Percentiles rank a stretch among this genome's conserved stretches.
These are phyloP conservation scores for Sebastes variabilis DNA, from an alignment of 2,797 vertebrate species.

Conservation along the genomic window DNA sequence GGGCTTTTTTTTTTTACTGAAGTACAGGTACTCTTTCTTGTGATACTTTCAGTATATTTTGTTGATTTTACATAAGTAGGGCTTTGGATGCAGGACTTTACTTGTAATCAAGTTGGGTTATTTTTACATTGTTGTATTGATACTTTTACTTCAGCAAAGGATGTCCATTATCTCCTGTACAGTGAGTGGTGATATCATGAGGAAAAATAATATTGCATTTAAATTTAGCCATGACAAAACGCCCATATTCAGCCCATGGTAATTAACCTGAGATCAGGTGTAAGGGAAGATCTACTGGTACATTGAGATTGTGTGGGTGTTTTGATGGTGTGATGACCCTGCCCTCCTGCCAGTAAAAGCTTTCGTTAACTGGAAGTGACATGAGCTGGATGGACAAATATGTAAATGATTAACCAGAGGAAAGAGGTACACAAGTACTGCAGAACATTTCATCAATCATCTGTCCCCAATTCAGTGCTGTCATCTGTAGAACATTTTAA, in stretches of 20 bases:
- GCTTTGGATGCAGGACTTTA: no score
- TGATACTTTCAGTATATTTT: no score
- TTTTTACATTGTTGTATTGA: not conserved
- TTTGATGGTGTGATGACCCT: not conserved
- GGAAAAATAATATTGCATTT: not conserved
- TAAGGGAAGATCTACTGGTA: not conserved
- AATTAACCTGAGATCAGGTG: not conserved
- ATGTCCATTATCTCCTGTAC: not conserved
- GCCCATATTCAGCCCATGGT: not conserved
- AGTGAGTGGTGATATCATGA: not conserved
- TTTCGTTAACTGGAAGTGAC: not conserved
- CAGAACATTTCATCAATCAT: not conserved
- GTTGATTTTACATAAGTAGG: no score
- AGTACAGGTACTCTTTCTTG: no score
- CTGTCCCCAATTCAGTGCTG: not conserved
- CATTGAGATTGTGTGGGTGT: rapidly evolving
- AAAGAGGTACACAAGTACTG: not conserved
- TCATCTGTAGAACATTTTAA: not conserved
- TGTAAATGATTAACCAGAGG: not conserved
- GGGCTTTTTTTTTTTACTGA: not conserved
- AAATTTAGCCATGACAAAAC: not conserved
- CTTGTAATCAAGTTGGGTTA: no score
- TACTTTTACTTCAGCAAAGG: not conserved
- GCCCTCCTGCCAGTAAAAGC: not conserved
- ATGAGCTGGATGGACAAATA: not conserved